phyloP scores from a whole-genome alignment of 2,888 invertebrate species.

The Sturmia bella region DNA sequence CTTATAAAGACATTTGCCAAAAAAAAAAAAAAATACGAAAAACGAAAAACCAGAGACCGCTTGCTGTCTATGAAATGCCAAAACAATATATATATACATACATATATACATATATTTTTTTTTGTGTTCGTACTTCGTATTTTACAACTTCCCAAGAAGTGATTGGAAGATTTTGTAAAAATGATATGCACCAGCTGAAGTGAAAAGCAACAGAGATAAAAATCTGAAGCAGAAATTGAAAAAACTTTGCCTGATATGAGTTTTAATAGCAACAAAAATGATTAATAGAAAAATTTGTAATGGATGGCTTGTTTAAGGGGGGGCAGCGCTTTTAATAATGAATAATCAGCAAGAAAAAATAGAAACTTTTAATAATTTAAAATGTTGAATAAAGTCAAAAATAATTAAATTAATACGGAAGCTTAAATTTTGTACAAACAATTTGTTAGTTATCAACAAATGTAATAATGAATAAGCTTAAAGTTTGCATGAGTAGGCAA shows the following conservation, averaged over 20 bases:
- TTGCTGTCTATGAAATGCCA: conserved; percentile 37
- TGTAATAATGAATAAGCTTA: not conserved
- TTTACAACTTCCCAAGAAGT: conserved; percentile 49
- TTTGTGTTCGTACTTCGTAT: conserved; percentile 33
- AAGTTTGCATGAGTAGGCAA: not conserved
- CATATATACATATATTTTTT: no score
- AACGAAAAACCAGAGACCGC: conserved; percentile 11
- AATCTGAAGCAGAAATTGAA: conserved; percentile 1
- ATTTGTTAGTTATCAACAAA: conserved; percentile 38
- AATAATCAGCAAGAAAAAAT: not conserved
- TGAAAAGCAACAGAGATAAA: conserved; percentile 15
- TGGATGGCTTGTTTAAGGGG: no score
- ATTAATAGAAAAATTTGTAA: no score
- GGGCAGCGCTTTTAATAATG: conserved; percentile 13
- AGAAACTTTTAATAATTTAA: conserved; percentile 35
- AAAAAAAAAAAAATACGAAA: not conserved
- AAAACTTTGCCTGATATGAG: not conserved
- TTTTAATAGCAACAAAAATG: no score
- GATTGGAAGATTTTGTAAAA: conserved; percentile 64
- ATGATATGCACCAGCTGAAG: conserved; percentile 56
- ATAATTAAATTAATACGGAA: conserved; percentile 61
- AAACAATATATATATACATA: no score
- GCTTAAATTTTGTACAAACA: conserved; percentile 42
- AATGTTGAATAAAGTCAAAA: conserved; percentile 37
- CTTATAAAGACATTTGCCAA: conserved; percentile 45